A percentile compares a stretch with the other conserved stretches of the same genome.
Conservation (phyloP, 2,797 vertebrate genomes). For the Vultur gryphus region DNA sequence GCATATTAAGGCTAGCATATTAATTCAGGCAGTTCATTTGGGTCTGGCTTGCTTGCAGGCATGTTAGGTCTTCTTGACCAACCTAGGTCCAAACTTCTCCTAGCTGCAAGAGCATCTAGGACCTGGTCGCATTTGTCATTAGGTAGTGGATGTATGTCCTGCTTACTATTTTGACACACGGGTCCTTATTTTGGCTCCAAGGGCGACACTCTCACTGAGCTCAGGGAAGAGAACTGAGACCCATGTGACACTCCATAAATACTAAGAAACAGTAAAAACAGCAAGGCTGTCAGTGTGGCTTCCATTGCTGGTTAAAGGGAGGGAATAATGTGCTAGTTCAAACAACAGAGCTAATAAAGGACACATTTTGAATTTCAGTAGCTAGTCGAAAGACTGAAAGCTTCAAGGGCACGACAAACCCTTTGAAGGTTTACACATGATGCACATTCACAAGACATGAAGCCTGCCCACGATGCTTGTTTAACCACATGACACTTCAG, state of each 20-base stretch:
- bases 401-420: neutral
- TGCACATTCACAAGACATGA: slow-evolving; percentile 11
- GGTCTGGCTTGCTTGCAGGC: neutral
- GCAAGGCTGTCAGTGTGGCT: neutral
- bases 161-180: neutral
- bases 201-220: neutral
- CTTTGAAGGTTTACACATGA: neutral
- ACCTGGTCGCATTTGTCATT: neutral
- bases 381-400: slow-evolving; percentile 30
- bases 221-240: neutral
- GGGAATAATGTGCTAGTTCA: slow-evolving; percentile 51
- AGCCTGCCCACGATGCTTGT: neutral
- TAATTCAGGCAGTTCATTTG: neutral
- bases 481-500: neutral
- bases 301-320: slow-evolving; percentile 45
- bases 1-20: neutral
- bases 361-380: slow-evolving; percentile 65
- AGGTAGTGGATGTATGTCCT: neutral
- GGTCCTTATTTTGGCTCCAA: neutral
- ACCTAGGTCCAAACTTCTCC: neutral
- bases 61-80: neutral
- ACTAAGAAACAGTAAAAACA: neutral
- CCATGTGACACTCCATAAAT: neutral
- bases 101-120: neutral
- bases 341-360: slow-evolving; percentile 65